Conservation (phyloP, 1,140 invertebrate genomes). For the Dinoponera quadriceps region DNA sequence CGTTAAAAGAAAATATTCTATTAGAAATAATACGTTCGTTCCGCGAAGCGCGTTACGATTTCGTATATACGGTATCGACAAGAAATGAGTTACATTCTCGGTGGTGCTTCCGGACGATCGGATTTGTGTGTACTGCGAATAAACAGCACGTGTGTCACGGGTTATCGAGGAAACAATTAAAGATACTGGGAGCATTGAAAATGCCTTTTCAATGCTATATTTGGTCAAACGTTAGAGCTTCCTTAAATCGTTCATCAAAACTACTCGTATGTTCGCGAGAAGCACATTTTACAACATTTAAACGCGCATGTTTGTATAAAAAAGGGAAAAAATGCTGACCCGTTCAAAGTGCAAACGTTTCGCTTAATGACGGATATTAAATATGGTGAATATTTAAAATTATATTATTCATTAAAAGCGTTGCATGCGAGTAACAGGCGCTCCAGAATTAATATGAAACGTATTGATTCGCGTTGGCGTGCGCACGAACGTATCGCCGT, state of each 20-base stretch:
- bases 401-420: neutral
- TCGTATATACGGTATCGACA: neutral
- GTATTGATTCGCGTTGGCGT: neutral
- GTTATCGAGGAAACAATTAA: neutral
- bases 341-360: neutral
- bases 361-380: constrained; percentile 22
- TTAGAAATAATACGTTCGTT: constrained; percentile 30
- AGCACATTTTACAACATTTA: neutral
- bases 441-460: constrained; percentile 24
- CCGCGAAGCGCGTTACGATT: neutral
- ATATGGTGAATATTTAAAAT: constrained; percentile 28
- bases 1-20: constrained; percentile 32
- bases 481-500: neutral
- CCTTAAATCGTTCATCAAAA: neutral
- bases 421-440: neutral
- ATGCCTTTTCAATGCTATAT: too few species aligned
- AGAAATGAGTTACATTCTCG: neutral
- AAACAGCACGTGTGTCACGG: neutral
- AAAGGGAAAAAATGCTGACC: neutral
- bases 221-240: too few species aligned
- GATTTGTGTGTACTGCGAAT: neutral
- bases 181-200: too few species aligned
- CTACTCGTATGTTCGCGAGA: neutral
- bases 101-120: neutral
- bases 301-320: too few species aligned